Percentiles rank a stretch among this genome's conserved stretches.
Conservation (phyloP, 2,888 invertebrate genomes). For the Urechis unicinctus region DNA sequence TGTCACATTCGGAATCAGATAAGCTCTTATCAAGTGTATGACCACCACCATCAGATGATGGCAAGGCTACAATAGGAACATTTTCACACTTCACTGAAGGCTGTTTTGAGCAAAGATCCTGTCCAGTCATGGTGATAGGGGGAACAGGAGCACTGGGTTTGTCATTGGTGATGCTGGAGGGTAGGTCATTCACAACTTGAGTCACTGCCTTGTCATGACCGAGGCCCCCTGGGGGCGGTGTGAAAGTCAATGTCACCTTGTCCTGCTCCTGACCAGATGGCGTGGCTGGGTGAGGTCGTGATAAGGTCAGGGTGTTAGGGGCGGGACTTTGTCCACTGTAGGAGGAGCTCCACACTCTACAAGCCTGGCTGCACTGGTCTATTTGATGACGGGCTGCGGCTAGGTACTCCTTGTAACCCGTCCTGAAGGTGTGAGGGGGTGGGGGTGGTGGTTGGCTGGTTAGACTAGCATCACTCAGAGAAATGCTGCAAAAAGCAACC, state of each 20-base stretch:
- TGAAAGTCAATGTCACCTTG: too few relatives aligned
- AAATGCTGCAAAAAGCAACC: neutral
- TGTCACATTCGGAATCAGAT: conserved; percentile 12
- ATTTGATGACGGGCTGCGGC: conserved; percentile 77
- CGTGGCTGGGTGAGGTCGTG: neutral
- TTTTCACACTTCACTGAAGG: too few relatives aligned
- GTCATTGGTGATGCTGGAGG: too few relatives aligned
- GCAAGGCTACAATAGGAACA: too few relatives aligned
- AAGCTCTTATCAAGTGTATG: neutral
- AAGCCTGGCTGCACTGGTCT: conserved; percentile 67
- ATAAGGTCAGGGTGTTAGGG: conserved; percentile 20
- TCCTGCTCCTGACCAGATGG: neutral
- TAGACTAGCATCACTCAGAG: too few relatives aligned
- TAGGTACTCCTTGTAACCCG: conserved; percentile 60
- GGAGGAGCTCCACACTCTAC: conserved; percentile 69
- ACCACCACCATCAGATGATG: neutral
- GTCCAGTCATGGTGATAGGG: too few relatives aligned
- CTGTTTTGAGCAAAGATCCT: too few relatives aligned
- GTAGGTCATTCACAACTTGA: too few relatives aligned
- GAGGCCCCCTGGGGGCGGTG: too few relatives aligned
- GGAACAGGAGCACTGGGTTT: too few relatives aligned
- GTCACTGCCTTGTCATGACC: too few relatives aligned
- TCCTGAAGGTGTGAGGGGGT: conserved; percentile 30
- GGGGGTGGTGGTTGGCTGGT: too few relatives aligned
- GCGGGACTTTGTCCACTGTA: conserved; percentile 64